A percentile compares a stretch with the other conserved stretches of the same genome.
These are phyloP conservation scores for Lepidotrigona ventralis DNA, from an alignment of 1,140 invertebrate species.

Conservation along the genomic window DNA sequence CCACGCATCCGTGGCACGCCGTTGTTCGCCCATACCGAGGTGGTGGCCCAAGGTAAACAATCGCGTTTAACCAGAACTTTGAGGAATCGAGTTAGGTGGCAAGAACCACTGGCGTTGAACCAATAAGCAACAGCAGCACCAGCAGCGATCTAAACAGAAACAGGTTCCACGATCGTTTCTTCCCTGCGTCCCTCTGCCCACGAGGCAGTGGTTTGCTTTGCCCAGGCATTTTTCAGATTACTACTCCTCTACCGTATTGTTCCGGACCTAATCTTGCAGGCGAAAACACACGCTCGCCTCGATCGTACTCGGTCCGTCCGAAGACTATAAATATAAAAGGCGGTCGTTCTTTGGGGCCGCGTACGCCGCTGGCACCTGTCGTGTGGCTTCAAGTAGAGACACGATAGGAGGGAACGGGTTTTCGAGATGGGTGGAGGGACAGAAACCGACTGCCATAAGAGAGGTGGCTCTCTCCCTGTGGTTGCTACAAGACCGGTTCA, in stretches of 20 bases:
- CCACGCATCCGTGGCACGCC: neutral
- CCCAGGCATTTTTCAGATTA: slow-evolving; percentile 8
- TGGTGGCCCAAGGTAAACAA: slow-evolving; percentile 19
- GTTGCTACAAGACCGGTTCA: slow-evolving; percentile 71
- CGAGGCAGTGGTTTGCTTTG: neutral
- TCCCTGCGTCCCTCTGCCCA: neutral
- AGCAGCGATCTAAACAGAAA: slow-evolving; percentile 21
- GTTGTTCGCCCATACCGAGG: slow-evolving; percentile 7
- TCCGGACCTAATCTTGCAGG: slow-evolving; percentile 18
- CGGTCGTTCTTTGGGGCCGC: slow-evolving; percentile 70
- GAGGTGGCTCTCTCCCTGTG: slow-evolving; percentile 25
- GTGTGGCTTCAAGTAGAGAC: slow-evolving; percentile 71
- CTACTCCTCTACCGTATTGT: neutral
- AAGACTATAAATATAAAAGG: slow-evolving; percentile 72
- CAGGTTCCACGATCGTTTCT: slow-evolving; percentile 22
- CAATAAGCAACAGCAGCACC: slow-evolving; percentile 3
- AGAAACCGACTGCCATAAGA: slow-evolving; percentile 65
- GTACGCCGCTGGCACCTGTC: slow-evolving; percentile 77
- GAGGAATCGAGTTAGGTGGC: slow-evolving; percentile 20
- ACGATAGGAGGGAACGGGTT: slow-evolving; percentile 43
- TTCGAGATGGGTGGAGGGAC: slow-evolving; percentile 41
- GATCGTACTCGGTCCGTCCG: neutral
- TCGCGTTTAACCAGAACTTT: slow-evolving; percentile 16
- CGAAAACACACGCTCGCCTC: neutral
- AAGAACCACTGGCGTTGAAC: slow-evolving; percentile 2